phyloP scores from a whole-genome alignment of 2,888 invertebrate species.

The Philhelius pedissequus region DNA sequence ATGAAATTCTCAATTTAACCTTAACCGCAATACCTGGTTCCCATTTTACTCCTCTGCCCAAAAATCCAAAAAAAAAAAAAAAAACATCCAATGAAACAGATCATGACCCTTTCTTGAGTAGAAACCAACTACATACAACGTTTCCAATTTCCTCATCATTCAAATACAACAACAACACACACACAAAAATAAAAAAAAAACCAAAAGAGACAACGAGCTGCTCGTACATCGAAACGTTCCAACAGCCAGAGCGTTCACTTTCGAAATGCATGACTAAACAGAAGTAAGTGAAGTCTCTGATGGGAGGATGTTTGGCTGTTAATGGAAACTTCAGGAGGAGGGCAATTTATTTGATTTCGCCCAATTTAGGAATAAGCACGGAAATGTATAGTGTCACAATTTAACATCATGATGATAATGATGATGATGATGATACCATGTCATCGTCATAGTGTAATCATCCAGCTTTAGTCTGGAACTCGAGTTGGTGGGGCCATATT shows the following conservation, averaged over 20 bases:
- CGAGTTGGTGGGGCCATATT: background rate
- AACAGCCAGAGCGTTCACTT: slow-evolving; percentile 9
- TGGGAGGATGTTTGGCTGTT: background rate
- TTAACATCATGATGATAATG: slow-evolving; percentile 7
- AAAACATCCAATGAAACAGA: slow-evolving; percentile 51
- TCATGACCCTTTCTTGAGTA: slow-evolving; percentile 22
- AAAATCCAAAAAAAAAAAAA: too few species aligned
- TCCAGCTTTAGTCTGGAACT: background rate
- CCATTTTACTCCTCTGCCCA: background rate
- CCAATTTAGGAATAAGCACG: slow-evolving; percentile 56
- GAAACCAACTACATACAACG: slow-evolving; percentile 15
- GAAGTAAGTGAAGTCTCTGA: slow-evolving; percentile 21
- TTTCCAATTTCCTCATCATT: slow-evolving; percentile 41
- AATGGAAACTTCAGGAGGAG: background rate
- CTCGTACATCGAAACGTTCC: background rate
- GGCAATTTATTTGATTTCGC: slow-evolving; percentile 30
- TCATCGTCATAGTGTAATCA: background rate
- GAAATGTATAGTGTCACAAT: slow-evolving; percentile 55
- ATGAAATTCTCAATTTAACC: slow-evolving; percentile 30
- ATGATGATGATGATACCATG: background rate
- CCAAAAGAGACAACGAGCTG: background rate
- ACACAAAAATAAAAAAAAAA: background rate
- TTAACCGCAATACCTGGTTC: slow-evolving; percentile 38
- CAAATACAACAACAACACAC: too few species aligned
- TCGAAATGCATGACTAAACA: slow-evolving; percentile 35